Percentiles rank a stretch among this genome's conserved stretches.
phyloP scores from a whole-genome alignment of 2,888 invertebrate genomes.

The Lymantria dispar region DNA sequence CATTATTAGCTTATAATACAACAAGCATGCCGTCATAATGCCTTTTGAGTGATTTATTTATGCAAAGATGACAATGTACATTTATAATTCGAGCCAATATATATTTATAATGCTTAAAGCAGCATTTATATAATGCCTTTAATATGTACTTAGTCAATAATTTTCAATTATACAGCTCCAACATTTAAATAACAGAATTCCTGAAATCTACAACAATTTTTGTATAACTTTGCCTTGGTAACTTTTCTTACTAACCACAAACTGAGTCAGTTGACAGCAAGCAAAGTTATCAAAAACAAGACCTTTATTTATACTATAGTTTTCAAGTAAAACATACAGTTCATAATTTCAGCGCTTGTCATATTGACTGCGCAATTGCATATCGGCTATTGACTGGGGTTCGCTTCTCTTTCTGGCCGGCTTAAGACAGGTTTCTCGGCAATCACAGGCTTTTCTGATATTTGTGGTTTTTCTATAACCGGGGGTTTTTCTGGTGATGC shows the following conservation, averaged over 20 bases:
- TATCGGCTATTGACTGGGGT: constrained; percentile 72
- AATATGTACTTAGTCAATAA: constrained; percentile 30
- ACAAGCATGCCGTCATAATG: no score
- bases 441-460: constrained; percentile 55
- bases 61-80: no score
- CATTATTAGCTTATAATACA: no score
- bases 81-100: not conserved
- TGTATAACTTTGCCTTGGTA: constrained; percentile 15
- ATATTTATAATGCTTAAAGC: not conserved
- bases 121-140: constrained; percentile 18
- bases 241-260: constrained; percentile 27
- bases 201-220: constrained; percentile 34
- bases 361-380: constrained; percentile 53
- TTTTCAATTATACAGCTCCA: constrained; percentile 35
- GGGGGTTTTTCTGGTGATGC: constrained; percentile 43
- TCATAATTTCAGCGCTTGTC: constrained; percentile 52
- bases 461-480: constrained; percentile 46
- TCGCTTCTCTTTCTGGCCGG: constrained; percentile 61
- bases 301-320: constrained; percentile 53
- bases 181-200: constrained; percentile 34
- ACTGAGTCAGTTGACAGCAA: constrained; percentile 27
- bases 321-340: constrained; percentile 74
- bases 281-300: constrained; percentile 34
- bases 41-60: no score
- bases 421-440: constrained; percentile 60